Conservation (phyloP, 2,888 invertebrate species). For the Bombyx huttoni region DNA sequence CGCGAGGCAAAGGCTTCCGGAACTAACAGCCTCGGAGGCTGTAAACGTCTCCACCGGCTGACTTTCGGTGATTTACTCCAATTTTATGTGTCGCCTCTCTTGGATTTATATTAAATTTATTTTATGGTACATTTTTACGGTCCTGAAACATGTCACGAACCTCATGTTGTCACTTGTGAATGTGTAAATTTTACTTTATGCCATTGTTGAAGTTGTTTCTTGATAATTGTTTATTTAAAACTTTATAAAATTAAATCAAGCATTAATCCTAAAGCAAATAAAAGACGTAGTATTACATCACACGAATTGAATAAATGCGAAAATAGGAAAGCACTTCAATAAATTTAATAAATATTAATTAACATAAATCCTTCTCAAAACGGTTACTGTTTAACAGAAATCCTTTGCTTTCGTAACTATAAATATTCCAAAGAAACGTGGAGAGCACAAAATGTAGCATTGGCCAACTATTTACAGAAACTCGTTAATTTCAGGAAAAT, state of each 20-base stretch:
- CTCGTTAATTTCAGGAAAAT: not conserved
- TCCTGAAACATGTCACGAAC: conserved; percentile 50
- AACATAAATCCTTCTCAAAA: too few species aligned
- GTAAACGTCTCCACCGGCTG: conserved; percentile 67
- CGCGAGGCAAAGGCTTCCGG: conserved; percentile 37
- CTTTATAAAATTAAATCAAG: not conserved
- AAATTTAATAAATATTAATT: too few species aligned
- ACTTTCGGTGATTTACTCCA: conserved; percentile 68
- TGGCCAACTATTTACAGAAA: not conserved
- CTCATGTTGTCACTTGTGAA: conserved; percentile 30
- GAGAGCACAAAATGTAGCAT: not conserved
- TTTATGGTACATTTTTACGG: conserved; percentile 61
- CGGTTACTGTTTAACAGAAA: too few species aligned
- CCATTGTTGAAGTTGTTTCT: not conserved
- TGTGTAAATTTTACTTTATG: conserved; percentile 11
- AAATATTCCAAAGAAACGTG: not conserved
- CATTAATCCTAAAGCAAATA: too few species aligned
- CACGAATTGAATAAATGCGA: too few species aligned
- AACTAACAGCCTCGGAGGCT: conserved; percentile 60
- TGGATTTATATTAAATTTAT: conserved; percentile 67
- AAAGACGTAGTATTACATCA: too few species aligned
- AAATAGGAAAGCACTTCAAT: too few species aligned
- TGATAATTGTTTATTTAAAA: not conserved
- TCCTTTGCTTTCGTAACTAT: not conserved
- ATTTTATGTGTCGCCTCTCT: conserved; percentile 65